Evolutionary conservation across 2,113 vertebrate genomes (phyloP).

Genomic region (Gymnobelideus leadbeateri): DNA sequence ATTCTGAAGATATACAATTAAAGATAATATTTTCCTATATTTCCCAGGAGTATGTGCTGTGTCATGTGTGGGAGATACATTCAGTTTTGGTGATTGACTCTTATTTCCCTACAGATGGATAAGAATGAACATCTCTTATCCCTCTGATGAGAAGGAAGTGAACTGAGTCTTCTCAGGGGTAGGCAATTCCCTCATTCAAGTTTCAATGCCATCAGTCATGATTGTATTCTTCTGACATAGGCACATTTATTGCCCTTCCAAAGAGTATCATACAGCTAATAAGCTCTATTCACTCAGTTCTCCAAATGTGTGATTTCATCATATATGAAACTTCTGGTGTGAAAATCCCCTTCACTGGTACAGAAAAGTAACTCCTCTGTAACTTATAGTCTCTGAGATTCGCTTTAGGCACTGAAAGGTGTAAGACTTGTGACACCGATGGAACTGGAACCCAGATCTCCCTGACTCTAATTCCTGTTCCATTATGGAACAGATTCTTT

Average conservation of each 20-base stretch:
- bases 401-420: not conserved
- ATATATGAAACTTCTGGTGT: not conserved
- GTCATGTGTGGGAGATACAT: conserved; percentile 58
- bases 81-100: conserved; percentile 72
- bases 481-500: not conserved
- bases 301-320: not conserved
- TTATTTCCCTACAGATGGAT: conserved; percentile 72
- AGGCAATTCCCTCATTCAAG: conserved; percentile 13
- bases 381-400: not conserved
- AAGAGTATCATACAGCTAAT: not conserved
- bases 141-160: conserved; percentile 37
- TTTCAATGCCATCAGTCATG: not conserved
- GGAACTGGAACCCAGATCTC: not conserved
- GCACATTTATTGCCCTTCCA: not conserved
- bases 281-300: not conserved
- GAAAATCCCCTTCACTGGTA: not conserved
- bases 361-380: not conserved
- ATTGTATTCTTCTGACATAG: not conserved
- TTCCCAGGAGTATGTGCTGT: conserved; percentile 46
- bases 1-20: conserved; percentile 69
- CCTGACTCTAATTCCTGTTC: not conserved
- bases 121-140: conserved; percentile 48
- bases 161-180: conserved; percentile 31
- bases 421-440: not conserved
- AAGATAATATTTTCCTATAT: conserved; percentile 65